Evolutionary conservation across 2,797 vertebrate genomes (phyloP).

Genomic region (Lophius americanus): DNA sequence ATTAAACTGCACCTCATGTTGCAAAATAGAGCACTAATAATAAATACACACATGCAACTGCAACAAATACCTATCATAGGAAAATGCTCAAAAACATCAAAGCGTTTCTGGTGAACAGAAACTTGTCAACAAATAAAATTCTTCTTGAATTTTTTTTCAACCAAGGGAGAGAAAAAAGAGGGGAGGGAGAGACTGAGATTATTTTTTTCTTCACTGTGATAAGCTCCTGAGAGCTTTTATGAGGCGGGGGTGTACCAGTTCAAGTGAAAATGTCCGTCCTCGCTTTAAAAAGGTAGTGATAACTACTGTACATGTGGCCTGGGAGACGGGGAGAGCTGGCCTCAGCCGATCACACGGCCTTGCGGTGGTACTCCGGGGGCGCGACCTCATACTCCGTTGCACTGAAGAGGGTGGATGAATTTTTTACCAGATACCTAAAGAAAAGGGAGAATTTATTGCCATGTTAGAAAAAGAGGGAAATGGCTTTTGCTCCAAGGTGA

Average conservation of each 20-base stretch:
- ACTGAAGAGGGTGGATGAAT: constrained; percentile 88
- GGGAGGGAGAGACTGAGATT: constrained; percentile 1
- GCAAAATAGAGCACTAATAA: constrained; percentile 59
- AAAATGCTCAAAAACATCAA: constrained; percentile 60
- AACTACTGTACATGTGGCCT: constrained; percentile 37
- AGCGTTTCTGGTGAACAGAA: constrained; percentile 39
- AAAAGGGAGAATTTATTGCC: background rate
- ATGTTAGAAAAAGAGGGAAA: background rate
- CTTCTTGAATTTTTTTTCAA: constrained; percentile 16
- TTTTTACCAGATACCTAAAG: constrained; percentile 93
- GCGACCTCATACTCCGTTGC: constrained; percentile 95
- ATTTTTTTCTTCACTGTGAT: constrained; percentile 16
- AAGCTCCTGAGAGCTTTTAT: constrained; percentile 42
- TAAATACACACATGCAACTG: constrained; percentile 72
- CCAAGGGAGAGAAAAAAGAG: constrained; percentile 25
- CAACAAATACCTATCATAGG: constrained; percentile 54
- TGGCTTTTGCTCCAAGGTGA: background rate
- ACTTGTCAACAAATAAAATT: constrained; percentile 1
- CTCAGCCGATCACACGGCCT: constrained; percentile 85
- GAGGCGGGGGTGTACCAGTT: constrained; percentile 36
- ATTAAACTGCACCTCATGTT: constrained; percentile 48
- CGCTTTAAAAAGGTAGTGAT: constrained; percentile 29
- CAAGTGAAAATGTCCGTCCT: constrained; percentile 55
- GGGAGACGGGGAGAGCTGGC: constrained; percentile 12
- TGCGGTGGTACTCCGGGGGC: constrained; percentile 94